Base-by-base conservation (phyloP, 2,888 invertebrate genomes). In the Acanthoscelides obtectus region DNA sequence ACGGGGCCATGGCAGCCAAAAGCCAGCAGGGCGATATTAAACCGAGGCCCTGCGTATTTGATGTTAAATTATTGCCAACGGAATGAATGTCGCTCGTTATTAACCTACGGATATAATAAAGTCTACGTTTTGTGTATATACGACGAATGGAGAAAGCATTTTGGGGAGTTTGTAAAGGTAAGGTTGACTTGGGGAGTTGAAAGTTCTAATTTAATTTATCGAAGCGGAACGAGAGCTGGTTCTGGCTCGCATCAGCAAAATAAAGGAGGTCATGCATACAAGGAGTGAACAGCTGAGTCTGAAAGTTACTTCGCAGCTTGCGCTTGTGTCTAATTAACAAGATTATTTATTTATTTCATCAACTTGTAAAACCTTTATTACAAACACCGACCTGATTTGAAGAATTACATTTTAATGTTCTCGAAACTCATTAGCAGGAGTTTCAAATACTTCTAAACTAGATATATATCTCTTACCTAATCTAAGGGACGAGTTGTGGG, bases 61-160 rank as follows among this genome's bases (percentile, higher is more conserved):
- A 79, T 79, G 76, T 73, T 73, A 75, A 78, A 78, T 79, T 79
- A 79, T 78, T 79, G 74, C 73, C 75, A 71, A 68, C 68, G 72
- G 73, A 74, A 75, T 75, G 77, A 77, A 78, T 77, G 75, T 73
- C 75, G 72, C 73, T 71, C 73, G 73, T 77, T 77, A 78, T 77
- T 75, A 77, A 77, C 45, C 73, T 74, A 67, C 65, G 75, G 73
- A 77, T 75, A 69, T 77, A 77, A 77, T 78, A 77, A 69, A 72
- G 72, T 66, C 66, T 45, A 45, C 45, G 45, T 45, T 45, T 45
- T 45, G 45, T 45, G 17, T 45, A 17, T 45, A 45, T 45, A 45
- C 45, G 45, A 45, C 45, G 45, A 45, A 45, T 12, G 25, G 25
- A 25, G 45, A 45, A 45, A 45, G 6, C 45, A 45, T 45, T 45